Conservation (phyloP, 2,113 vertebrate genomes). For the Siniperca knerii region DNA sequence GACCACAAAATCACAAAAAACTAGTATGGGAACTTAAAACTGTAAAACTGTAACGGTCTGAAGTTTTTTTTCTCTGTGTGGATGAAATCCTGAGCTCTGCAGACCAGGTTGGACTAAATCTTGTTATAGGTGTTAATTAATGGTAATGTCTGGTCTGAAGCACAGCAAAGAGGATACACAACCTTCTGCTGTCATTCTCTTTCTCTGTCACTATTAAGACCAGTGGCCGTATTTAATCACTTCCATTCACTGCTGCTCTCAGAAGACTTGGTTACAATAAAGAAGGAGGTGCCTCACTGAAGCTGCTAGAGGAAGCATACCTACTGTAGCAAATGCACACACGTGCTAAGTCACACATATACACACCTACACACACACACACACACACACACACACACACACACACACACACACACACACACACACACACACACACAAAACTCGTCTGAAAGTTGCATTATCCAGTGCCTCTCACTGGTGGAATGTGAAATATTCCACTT, state of each 20-base stretch:
- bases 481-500: slow-evolving; percentile 73
- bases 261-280: slow-evolving; percentile 66
- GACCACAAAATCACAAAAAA: not conserved
- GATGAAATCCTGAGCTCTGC: slow-evolving; percentile 11
- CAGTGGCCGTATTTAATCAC: slow-evolving; percentile 52
- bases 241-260: slow-evolving; percentile 62
- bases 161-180: not conserved
- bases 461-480: slow-evolving; percentile 24
- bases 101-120: not conserved
- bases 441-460: slow-evolving; percentile 43
- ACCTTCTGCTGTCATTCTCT: not conserved
- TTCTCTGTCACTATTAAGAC: slow-evolving; percentile 33
- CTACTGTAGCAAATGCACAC: slow-evolving; percentile 18
- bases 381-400: not conserved
- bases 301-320: slow-evolving; percentile 38
- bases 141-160: slow-evolving; percentile 9
- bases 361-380: not conserved
- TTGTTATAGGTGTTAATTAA: slow-evolving; percentile 42
- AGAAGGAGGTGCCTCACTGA: slow-evolving; percentile 41
- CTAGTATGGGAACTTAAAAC: not conserved
- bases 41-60: not conserved
- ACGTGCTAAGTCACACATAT: not conserved
- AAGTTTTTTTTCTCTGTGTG: not conserved
- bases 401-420: not conserved
- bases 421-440: not conserved